Evolutionary conservation across 2,113 vertebrate species (phyloP).

Genomic region (Thunnus maccoyii): DNA sequence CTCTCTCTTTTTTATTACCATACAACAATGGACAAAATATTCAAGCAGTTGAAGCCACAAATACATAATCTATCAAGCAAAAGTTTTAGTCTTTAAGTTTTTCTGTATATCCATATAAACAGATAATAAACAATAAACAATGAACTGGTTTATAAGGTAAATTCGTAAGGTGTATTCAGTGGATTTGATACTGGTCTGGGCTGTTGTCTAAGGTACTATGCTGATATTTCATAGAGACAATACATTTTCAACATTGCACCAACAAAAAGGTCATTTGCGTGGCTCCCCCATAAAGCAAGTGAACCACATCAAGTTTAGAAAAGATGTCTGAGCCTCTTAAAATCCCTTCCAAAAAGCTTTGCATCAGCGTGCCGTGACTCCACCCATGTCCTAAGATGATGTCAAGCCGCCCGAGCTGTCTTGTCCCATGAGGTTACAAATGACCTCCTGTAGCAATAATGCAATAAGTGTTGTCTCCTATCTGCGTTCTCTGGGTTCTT

Average conservation of each 20-base stretch:
- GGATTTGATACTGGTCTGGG: background rate
- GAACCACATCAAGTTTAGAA: background rate
- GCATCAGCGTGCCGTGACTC: background rate
- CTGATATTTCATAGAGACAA: background rate
- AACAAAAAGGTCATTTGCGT: background rate
- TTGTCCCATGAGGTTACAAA: conserved; percentile 79
- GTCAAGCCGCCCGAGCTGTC: conserved; percentile 63
- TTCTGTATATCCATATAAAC: background rate
- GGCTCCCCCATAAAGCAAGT: background rate
- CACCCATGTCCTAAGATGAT: conserved; percentile 53
- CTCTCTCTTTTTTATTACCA: background rate
- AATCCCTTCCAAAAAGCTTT: conserved; percentile 6
- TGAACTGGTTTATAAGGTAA: background rate
- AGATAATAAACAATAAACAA: background rate
- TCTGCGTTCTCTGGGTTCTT: conserved; percentile 78
- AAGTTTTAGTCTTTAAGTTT: background rate
- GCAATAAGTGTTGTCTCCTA: conserved; percentile 83
- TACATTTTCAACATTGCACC: background rate
- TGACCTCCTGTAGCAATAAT: conserved; percentile 79
- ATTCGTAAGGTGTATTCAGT: background rate
- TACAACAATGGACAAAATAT: background rate
- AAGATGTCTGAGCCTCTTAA: background rate
- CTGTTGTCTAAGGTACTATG: background rate
- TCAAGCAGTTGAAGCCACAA: background rate
- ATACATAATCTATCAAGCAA: background rate